phyloP scores from a whole-genome alignment of 2,888 invertebrate genomes.

The Nomada ferruginata region DNA sequence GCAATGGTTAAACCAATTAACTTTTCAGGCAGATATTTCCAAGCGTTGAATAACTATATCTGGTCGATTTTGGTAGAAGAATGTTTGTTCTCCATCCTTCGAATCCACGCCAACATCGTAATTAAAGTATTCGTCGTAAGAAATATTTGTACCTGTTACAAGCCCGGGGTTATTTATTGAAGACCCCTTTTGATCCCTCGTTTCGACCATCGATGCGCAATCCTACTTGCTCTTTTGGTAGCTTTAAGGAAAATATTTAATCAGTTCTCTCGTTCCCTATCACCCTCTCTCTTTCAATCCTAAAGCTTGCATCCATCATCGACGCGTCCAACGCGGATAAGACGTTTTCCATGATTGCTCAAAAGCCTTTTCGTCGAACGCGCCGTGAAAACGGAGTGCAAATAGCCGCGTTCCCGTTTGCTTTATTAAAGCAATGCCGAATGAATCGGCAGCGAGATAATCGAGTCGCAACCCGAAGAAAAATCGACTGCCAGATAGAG shows the following conservation, averaged over 20 bases:
- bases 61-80: no score
- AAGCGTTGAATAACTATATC: no score
- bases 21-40: no score
- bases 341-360: conserved; percentile 66
- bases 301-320: conserved; percentile 25
- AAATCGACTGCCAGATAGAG: conserved; percentile 37
- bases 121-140: conserved; percentile 4
- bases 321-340: conserved; percentile 54
- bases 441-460: conserved; percentile 8
- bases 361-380: conserved; percentile 56
- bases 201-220: conserved; percentile 41
- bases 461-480: conserved; percentile 8
- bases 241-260: conserved; percentile 62
- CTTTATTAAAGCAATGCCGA: conserved; percentile 60
- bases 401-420: conserved; percentile 46
- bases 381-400: conserved; percentile 48
- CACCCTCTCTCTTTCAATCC: neutral
- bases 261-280: neutral
- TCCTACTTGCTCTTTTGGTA: conserved; percentile 27
- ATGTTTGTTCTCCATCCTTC: no score
- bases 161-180: conserved; percentile 27
- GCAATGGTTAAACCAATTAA: no score
- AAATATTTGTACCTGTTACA: neutral
- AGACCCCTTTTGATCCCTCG: conserved; percentile 7
- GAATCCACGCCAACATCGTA: neutral